A percentile compares a stretch with the other conserved stretches of the same genome.
These are phyloP conservation scores for Aphis craccivora DNA, from an alignment of 1,140 invertebrate genomes.

Conservation along the genomic window DNA sequence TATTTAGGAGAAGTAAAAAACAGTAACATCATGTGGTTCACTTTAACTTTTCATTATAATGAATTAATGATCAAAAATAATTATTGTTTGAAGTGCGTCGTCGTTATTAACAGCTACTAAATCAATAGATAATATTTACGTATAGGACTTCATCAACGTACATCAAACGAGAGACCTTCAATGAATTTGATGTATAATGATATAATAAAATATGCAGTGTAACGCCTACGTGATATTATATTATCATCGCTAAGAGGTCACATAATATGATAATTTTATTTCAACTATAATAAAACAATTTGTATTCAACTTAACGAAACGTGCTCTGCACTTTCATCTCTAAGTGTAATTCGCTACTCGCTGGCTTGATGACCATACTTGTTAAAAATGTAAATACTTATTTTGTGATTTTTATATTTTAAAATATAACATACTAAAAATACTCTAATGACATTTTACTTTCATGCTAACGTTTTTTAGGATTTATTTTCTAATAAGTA, in stretches of 20 bases:
- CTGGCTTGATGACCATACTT: not conserved
- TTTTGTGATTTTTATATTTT: not conserved
- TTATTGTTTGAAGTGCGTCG: not conserved
- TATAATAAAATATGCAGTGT: not conserved
- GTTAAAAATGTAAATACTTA: not conserved
- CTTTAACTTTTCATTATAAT: not conserved
- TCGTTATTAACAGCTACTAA: not conserved
- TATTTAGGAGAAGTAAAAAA: not conserved
- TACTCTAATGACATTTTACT: too few relatives aligned
- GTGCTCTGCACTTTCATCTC: not conserved
- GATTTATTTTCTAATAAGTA: too few relatives aligned
- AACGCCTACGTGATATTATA: not conserved
- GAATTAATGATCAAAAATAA: not conserved
- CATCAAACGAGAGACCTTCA: not conserved
- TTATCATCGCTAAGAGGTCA: not conserved
- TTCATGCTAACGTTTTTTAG: not conserved
- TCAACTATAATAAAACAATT: not conserved
- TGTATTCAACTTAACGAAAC: not conserved
- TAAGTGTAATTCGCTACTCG: not conserved
- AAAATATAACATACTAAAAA: not conserved
- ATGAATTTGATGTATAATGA: not conserved
- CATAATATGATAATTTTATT: not conserved
- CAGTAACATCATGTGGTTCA: not conserved
- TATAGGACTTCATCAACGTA: not conserved
- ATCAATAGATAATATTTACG: not conserved